Evolutionary conservation across 2,113 vertebrate genomes (phyloP), one percentile per base, ranked within the genome.

Genomic region (Oreotrochilus melanogaster): DNA sequence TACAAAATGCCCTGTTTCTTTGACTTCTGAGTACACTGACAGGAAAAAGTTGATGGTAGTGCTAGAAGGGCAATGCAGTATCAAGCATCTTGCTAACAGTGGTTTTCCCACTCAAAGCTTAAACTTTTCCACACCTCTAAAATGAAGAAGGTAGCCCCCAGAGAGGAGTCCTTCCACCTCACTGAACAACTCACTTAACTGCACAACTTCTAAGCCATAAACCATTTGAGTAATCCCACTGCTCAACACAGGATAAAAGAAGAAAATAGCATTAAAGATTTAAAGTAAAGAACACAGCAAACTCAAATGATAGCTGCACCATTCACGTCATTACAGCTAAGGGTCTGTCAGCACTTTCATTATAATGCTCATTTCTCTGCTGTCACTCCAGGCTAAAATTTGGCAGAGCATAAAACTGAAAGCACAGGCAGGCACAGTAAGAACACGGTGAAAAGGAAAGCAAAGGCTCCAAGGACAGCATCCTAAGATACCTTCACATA

Each of bases 221-320:
- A 94, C 86, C 94, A 90, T 79, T 93, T 81, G 82, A 94, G 75
- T 95, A 96, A 97, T 96, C 90, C 88, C 83, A 74, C 90, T 92
- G 93, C 85, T 95, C 82, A 60, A 57, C 53, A 37, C 9, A 14
- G 86, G 90, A 95, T 94, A 93, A 95, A 97, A 96, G 69, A 45
- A 95, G 88, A 94, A 97, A 96, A 97, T 96, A 96, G 96, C 88
- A 96, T 95, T 96, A 95, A 92, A 96, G 96, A 94, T 96, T 96
- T 97, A 96, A 95, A 96, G 81, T 71, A 86, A 95, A 92, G 95
- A 96, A 90, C 53, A 76, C 60, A 81, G 92, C 79, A 96, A 86
- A 95, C 82, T 90, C 83, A 93, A 96, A 75, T 39, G 93, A 95
- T 95, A 93, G 83, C 86, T 86, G 75, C 8, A 10, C 82, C 65